Percentiles rank a stretch among this genome's conserved stretches.
Conservation (phyloP, 1,140 invertebrate species). For the Drosophila kanapiae region DNA sequence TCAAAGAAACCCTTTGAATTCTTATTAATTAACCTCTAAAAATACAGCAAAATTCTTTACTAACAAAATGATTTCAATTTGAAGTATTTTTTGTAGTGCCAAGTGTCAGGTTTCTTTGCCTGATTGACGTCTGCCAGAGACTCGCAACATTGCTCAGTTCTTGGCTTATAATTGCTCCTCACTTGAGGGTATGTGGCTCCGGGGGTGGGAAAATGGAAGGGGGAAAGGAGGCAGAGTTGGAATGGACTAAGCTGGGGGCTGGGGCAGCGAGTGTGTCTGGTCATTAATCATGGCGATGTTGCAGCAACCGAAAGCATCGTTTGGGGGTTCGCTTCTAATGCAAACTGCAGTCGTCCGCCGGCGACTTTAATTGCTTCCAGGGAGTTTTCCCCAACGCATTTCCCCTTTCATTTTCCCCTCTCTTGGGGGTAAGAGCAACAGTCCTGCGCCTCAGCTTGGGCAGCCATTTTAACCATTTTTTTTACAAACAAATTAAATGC, state of each 20-base stretch:
- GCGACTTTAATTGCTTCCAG: constrained; percentile 51
- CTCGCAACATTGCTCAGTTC: constrained; percentile 68
- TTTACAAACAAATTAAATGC: constrained; percentile 49
- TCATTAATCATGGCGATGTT: constrained; percentile 71
- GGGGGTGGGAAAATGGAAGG: constrained; percentile 1
- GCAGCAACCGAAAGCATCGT: constrained; percentile 54
- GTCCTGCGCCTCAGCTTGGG: constrained; percentile 25
- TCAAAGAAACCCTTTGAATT: neutral
- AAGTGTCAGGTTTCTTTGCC: constrained; percentile 29
- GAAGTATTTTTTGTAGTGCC: constrained; percentile 2
- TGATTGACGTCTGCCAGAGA: constrained; percentile 77
- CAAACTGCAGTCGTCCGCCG: constrained; percentile 50
- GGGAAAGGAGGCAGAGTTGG: neutral
- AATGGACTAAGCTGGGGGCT: neutral
- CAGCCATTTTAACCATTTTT: constrained; percentile 45
- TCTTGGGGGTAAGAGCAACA: neutral
- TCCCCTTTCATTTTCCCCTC: neutral
- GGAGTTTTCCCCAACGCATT: constrained; percentile 12
- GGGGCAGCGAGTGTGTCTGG: constrained; percentile 27
- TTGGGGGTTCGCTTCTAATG: constrained; percentile 54
- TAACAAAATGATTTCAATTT: too few relatives aligned
- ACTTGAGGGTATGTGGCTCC: constrained; percentile 54
- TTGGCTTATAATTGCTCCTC: constrained; percentile 73
- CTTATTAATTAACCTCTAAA: neutral
- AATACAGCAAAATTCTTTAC: neutral